Evolutionary conservation across 2,888 invertebrate species (phyloP).

Genomic region (Cremastobaeus sp.): DNA sequence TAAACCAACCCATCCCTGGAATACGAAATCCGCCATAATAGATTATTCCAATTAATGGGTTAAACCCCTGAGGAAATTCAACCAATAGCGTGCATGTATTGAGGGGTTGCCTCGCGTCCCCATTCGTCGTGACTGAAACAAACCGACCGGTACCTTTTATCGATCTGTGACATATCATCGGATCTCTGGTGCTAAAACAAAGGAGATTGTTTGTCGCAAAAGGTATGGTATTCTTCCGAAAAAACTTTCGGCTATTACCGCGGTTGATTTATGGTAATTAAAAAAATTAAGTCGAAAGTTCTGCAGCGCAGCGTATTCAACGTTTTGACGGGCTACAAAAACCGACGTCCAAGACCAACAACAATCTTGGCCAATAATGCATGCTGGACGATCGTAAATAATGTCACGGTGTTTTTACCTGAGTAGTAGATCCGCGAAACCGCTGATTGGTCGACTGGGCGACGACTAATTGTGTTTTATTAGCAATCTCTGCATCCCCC

Average conservation of each 20-base stretch:
- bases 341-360: conserved; percentile 31
- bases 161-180: conserved; percentile 21
- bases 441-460: conserved; percentile 72
- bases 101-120: conserved; percentile 39
- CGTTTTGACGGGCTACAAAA: conserved; percentile 18
- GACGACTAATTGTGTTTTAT: conserved; percentile 77
- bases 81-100: conserved; percentile 35
- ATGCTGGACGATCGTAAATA: conserved; percentile 70
- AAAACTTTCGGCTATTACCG: background rate
- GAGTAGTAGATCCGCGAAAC: conserved; percentile 59
- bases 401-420: conserved; percentile 70
- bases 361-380: conserved; percentile 63
- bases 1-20: background rate
- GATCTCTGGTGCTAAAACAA: conserved; percentile 16
- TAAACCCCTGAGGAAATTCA: conserved; percentile 20
- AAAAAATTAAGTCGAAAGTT: too few species aligned
- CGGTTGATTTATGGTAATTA: conserved; percentile 10
- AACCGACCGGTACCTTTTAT: conserved; percentile 22
- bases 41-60: conserved; percentile 27
- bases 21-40: conserved; percentile 18
- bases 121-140: conserved; percentile 20
- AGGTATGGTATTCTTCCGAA: background rate
- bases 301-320: conserved; percentile 9
- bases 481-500: conserved; percentile 66
- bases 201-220: conserved; percentile 7